Evolutionary conservation across 2,888 invertebrate genomes (phyloP), one percentile per base, ranked within the genome.

Genomic region (Eugnorisma glareosa): DNA sequence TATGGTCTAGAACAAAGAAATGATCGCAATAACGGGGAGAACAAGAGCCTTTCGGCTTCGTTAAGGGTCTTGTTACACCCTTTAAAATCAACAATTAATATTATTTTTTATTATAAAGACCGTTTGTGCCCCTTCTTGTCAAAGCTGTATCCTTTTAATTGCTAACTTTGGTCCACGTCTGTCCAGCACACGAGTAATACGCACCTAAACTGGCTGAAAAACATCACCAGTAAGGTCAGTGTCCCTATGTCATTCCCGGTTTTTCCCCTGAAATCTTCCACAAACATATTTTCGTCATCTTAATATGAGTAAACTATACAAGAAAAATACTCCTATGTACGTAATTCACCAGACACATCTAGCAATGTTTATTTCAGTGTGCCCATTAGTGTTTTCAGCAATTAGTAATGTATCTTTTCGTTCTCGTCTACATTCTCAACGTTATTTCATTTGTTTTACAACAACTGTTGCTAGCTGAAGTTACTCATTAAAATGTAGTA

Each of bases 371-470:
- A 18, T 2, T 73, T 73, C 40, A 24, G 28, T 43, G 35, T 11
- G 35, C 10, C 74, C 74, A 78, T 78, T 78, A 73, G 40, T 35
- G 43, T 66, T 66, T 51, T 24, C 35, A 48, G 35, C 81, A 78
- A 78, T 78, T 81, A 73, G 74, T 78, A 59, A 78, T 43, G 40
- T 66, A 81, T 59, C 35, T 51, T 15, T 45, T 77, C 35, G 3
- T 24, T 77, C 54, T 1, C 13, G 15, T 35, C 8, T 81, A 43
- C 13, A 66, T 73, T 35, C n/a, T 28, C 35, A 18, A n/a, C 7
- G 28, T 57, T 81, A 18, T 66, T 74, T 81, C 3, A 43, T 48
- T 77, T 73, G 18, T 72, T 72, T 15, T 45, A 31, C 13, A 54
- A 5, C 13, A 45, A 15, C 24, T 37, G 24, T 31, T 67, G 15